phyloP scores from a whole-genome alignment of 1,140 invertebrate genomes.

The Drosophila serrata region DNA sequence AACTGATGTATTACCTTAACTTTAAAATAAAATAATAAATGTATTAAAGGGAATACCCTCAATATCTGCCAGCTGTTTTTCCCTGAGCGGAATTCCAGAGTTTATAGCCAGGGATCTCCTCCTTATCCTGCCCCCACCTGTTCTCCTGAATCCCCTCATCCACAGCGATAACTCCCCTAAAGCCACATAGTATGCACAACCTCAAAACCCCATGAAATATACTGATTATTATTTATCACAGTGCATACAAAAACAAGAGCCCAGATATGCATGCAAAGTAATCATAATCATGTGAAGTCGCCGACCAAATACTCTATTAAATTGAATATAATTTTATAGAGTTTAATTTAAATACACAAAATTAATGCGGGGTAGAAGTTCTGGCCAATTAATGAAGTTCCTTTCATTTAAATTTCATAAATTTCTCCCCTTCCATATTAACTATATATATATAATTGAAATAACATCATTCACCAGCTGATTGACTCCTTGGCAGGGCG shows the following conservation, averaged over 20 bases:
- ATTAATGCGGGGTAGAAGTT: background rate
- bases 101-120: background rate
- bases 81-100: background rate
- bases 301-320: background rate
- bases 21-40: no score
- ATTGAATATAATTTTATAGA: background rate
- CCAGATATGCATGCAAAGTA: constrained; percentile 2
- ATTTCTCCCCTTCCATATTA: no score
- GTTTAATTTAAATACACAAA: background rate
- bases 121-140: background rate
- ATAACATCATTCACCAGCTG: background rate
- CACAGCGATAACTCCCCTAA: constrained; percentile 1
- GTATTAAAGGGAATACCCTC: background rate
- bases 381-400: background rate
- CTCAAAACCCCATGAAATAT: background rate
- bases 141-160: background rate
- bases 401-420: no score
- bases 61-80: background rate
- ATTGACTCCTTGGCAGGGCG: constrained; percentile 11
- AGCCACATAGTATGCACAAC: background rate
- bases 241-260: constrained; percentile 4
- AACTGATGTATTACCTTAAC: no score
- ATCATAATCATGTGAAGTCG: background rate
- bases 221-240: constrained; percentile 21
- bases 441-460: background rate